These are phyloP conservation scores for Carollia perspicillata DNA, from an alignment of 2,113 vertebrate genomes.

Conservation along the genomic window DNA sequence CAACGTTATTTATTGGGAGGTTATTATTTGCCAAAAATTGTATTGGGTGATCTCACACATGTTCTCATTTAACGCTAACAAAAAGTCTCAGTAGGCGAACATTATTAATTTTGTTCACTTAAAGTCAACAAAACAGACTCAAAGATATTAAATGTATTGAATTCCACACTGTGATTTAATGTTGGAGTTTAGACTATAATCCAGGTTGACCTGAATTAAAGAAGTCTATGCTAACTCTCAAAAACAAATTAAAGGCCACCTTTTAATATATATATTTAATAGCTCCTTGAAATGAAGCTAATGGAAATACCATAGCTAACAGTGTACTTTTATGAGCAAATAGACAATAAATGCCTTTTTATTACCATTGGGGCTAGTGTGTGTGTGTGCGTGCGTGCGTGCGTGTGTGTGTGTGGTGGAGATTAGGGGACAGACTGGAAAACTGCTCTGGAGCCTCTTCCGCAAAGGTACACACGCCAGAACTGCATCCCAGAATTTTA, in stretches of 20 bases:
- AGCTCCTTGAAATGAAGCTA: not conserved
- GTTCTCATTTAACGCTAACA: not conserved
- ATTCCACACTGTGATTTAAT: not conserved
- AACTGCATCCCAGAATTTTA: not conserved
- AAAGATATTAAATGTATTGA: not conserved
- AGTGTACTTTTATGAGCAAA: not conserved
- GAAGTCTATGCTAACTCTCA: not conserved
- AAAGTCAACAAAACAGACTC: not conserved
- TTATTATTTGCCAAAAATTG: not conserved
- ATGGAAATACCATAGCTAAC: not conserved
- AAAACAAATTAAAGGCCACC: not conserved
- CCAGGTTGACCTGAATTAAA: not conserved
- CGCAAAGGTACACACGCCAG: not conserved
- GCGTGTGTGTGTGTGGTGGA: not conserved
- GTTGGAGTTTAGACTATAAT: not conserved
- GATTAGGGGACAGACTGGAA: not conserved
- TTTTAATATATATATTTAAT: not conserved
- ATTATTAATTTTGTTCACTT: conserved; percentile 4
- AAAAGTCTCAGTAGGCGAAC: not conserved
- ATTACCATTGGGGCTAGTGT: not conserved
- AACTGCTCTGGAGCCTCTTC: not conserved
- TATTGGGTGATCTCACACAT: not conserved
- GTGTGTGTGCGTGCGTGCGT: not conserved
- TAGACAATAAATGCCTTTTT: not conserved
- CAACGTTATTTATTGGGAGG: not conserved